Evolutionary conservation across 2,797 vertebrate genomes (phyloP).

Genomic region (Picus viridis): DNA sequence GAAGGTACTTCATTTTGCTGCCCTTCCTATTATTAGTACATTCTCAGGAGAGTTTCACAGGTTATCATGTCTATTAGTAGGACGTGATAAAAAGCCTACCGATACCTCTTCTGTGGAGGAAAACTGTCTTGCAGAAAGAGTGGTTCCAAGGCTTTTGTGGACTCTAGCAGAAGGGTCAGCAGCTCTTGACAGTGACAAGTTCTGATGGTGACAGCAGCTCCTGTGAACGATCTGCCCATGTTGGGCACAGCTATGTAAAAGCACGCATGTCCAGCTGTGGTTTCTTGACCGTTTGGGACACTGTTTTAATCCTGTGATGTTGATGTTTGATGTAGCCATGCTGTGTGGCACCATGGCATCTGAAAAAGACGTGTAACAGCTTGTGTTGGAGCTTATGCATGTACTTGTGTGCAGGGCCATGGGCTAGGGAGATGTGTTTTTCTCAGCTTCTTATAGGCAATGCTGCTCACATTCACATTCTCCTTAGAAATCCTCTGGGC

Average conservation of each 20-base stretch:
- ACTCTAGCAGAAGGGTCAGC: not conserved
- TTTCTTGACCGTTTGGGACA: not conserved
- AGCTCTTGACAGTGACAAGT: not conserved
- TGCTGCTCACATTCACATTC: not conserved
- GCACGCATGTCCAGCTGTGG: fast-evolving
- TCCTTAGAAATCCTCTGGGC: not conserved
- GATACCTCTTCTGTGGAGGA: not conserved
- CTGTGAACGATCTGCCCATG: fast-evolving
- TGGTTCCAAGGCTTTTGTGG: fast-evolving
- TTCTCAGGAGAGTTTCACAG: not conserved
- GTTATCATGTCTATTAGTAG: not conserved
- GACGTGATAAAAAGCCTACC: not conserved
- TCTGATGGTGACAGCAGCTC: not conserved
- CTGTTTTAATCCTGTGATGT: not conserved
- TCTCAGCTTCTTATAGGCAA: not conserved
- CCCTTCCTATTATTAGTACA: not conserved
- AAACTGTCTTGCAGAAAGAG: fast-evolving
- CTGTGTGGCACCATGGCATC: not conserved
- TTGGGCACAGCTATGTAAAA: fast-evolving
- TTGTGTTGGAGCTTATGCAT: not conserved
- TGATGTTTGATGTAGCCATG: fast-evolving
- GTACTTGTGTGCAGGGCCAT: not conserved
- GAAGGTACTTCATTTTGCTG: not conserved
- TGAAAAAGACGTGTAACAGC: not conserved
- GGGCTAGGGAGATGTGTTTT: not conserved